A percentile compares a stretch with the other conserved stretches of the same genome.
Evolutionary conservation across 1,140 invertebrate genomes (phyloP).

Genomic region (Pissodes strobi): DNA sequence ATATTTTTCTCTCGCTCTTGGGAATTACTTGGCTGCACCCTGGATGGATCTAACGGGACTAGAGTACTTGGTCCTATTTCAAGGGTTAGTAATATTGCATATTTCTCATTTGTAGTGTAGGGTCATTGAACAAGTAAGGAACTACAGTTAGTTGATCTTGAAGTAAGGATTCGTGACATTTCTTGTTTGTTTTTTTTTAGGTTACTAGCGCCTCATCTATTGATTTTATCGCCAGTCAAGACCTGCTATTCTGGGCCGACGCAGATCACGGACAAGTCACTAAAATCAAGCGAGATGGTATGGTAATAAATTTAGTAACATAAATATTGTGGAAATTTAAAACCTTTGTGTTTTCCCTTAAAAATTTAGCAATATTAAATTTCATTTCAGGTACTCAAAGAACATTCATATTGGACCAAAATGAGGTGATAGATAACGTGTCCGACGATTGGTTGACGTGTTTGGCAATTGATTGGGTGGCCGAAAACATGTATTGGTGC

Average conservation of each 20-base stretch:
- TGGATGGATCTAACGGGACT: constrained; percentile 57
- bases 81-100: constrained; percentile 52
- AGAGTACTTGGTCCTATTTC: constrained; percentile 77
- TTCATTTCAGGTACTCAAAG: constrained; percentile 16
- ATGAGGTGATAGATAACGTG: constrained; percentile 60
- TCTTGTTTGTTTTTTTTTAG: not conserved
- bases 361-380: not conserved
- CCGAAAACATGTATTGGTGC: constrained; percentile 88
- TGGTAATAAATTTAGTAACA: constrained; percentile 49
- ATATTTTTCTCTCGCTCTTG: constrained; percentile 77
- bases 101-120: too few species aligned
- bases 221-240: constrained; percentile 73
- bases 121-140: too few species aligned
- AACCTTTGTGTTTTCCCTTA: too few species aligned
- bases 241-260: constrained; percentile 82
- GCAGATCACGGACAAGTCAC: constrained; percentile 74
- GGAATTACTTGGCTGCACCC: constrained; percentile 72
- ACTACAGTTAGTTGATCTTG: constrained; percentile 77
- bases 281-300: constrained; percentile 78
- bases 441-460: constrained; percentile 72
- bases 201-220: constrained; percentile 74
- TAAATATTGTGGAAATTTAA: constrained; percentile 41
- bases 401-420: constrained; percentile 58
- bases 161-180: constrained; percentile 63
- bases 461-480: constrained; percentile 85